A percentile compares a stretch with the other conserved stretches of the same genome.
phyloP scores from a whole-genome alignment of 2,797 vertebrate genomes.

The Rhynchonycteris naso region DNA sequence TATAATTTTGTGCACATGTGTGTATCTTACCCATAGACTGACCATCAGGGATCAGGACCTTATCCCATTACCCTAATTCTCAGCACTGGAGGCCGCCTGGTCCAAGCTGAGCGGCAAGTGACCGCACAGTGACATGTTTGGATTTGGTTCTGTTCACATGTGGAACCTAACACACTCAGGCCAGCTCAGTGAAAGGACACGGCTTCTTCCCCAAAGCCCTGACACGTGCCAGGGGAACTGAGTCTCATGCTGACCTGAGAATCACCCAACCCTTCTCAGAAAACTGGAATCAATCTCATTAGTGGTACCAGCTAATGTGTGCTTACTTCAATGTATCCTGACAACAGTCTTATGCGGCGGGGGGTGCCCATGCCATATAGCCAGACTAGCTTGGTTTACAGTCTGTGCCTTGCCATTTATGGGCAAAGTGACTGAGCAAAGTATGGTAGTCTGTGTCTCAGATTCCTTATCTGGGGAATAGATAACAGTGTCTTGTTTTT shows the following conservation, averaged over 20 bases:
- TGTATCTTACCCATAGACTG: not conserved
- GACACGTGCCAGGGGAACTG: not conserved
- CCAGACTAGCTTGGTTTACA: not conserved
- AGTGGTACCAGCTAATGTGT: not conserved
- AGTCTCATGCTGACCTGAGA: not conserved
- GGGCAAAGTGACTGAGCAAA: not conserved
- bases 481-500: not conserved
- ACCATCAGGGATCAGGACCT: not conserved
- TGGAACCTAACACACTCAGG: not conserved
- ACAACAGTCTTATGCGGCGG: not conserved
- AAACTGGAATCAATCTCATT: not conserved
- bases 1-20: not conserved
- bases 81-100: not conserved
- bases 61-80: not conserved
- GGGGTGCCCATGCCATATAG: not conserved
- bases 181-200: not conserved
- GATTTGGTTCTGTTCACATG: not conserved
- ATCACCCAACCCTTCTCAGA: not conserved
- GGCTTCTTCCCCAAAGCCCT: not conserved
- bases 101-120: not conserved
- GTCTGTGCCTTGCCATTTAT: too few species aligned
- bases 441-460: not conserved
- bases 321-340: not conserved
- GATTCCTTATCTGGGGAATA: not conserved
- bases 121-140: too few species aligned